phyloP scores from a whole-genome alignment of 2,113 vertebrate species.

The Artemisiospiza belli region DNA sequence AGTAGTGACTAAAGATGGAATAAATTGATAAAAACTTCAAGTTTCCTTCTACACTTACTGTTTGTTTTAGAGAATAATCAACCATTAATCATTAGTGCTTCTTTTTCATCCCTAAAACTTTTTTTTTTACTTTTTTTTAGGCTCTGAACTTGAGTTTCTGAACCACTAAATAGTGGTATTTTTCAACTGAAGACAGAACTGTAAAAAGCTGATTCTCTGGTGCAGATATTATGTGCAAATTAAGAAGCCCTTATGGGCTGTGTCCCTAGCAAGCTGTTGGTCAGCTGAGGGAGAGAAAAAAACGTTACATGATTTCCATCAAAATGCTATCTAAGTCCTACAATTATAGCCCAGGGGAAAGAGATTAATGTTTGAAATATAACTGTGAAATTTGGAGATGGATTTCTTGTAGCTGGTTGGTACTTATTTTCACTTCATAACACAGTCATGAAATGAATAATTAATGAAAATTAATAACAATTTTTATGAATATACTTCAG shows the following conservation, averaged over 20 bases:
- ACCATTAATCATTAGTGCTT: background rate
- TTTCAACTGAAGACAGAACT: background rate
- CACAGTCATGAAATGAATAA: conserved; percentile 19
- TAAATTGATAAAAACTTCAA: background rate
- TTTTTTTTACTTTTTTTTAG: background rate
- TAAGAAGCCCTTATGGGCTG: background rate
- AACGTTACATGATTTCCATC: conserved; percentile 14
- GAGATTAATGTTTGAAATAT: background rate
- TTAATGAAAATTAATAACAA: conserved; percentile 50
- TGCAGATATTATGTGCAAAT: background rate
- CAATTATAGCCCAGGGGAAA: background rate
- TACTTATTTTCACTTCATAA: conserved; percentile 33
- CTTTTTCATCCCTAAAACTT: background rate
- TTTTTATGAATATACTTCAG: background rate
- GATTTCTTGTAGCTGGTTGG: background rate
- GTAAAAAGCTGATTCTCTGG: background rate
- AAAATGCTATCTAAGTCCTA: background rate
- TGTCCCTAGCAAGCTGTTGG: background rate
- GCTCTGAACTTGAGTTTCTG: background rate
- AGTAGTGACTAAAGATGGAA: background rate
- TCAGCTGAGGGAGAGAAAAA: background rate
- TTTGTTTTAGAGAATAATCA: conserved; percentile 20
- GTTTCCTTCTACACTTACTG: background rate
- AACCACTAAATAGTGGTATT: background rate
- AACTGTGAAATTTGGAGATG: background rate